Conservation (phyloP, 2,888 invertebrate genomes). For the Syritta pipiens region DNA sequence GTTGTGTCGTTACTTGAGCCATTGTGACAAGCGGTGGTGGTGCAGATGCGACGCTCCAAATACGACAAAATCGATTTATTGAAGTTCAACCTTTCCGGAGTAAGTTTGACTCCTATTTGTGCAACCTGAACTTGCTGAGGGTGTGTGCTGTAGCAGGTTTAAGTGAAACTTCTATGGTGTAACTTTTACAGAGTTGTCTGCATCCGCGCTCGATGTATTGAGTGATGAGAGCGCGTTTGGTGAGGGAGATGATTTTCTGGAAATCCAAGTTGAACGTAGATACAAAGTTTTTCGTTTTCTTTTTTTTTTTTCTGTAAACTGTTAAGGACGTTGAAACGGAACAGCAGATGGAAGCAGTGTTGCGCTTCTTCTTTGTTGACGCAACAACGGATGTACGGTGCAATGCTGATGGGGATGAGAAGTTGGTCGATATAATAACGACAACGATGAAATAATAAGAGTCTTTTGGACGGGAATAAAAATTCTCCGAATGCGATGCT, state of each 20-base stretch:
- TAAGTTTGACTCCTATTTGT: conserved; percentile 22
- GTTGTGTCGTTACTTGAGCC: conserved; percentile 4
- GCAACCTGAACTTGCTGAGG: conserved; percentile 12
- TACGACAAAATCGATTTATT: conserved; percentile 52
- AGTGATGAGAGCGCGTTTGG: neutral
- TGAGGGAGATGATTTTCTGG: neutral
- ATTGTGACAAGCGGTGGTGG: neutral
- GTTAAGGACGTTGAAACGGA: too few relatives aligned
- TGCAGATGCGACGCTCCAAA: conserved; percentile 33
- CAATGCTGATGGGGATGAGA: too few relatives aligned
- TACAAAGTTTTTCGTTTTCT: too few relatives aligned
- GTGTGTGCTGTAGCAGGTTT: conserved; percentile 9
- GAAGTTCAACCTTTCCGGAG: conserved; percentile 38
- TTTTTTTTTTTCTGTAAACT: too few relatives aligned
- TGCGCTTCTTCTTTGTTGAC: too few relatives aligned
- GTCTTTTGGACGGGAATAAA: too few relatives aligned
- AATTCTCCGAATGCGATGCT: too few relatives aligned
- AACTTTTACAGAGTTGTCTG: neutral
- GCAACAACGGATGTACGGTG: too few relatives aligned
- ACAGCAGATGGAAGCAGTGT: too few relatives aligned
- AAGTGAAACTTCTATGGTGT: conserved; percentile 11
- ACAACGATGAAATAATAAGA: too few relatives aligned
- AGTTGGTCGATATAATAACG: too few relatives aligned
- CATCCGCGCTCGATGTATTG: neutral
- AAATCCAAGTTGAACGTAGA: neutral